Evolutionary conservation across 2,797 vertebrate species (phyloP), one percentile per base, ranked within the genome.

Genomic region (Tinamus major): DNA sequence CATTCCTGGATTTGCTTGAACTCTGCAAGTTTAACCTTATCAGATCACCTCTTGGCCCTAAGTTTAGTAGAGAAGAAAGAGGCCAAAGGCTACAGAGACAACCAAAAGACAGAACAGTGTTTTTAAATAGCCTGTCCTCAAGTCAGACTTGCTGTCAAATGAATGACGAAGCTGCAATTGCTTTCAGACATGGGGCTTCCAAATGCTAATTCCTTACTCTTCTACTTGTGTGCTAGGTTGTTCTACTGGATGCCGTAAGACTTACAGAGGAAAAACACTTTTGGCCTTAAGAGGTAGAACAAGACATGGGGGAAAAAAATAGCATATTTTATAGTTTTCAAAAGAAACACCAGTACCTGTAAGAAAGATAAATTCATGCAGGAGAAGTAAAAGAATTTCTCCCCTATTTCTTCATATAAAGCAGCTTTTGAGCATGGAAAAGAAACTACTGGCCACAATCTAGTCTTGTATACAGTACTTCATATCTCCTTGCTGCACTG

Each of bases 61-160:
- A 35, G 20, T 35, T 35, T 24, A 79, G 59, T 6, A 49, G 7
- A 10, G 14, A 70, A 74, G 31, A 69, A 70, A 77, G 27, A 69
- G 10, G 29, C 7, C 37, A 84, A 19, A 64, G 81, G 75, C 27
- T 23, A 79, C 23, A 39, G 17, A 75, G 5, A 76, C 55, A 59
- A 53, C 2, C 3, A 1, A 59, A 75, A 72, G 5, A 44, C n/a
- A 85, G 68, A 71, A 51, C 0, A 0, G 2, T 61, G 8, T 33
- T 12, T 93, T 92, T 44, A 71, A 93, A 17, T 13, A 0, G 63
- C 31, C 44, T 65, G 10, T 26, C 70, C 20, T 12, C 17, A 13
- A 86, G 12, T 27, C n/a, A 76, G 41, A 58, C 31, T 48, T 83
- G 31, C 26, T 42, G 39, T 63, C 31, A 79, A 65, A 6, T 37